Evolutionary conservation across 2,113 vertebrate species (phyloP).

Genomic region (Desmodus rotundus): DNA sequence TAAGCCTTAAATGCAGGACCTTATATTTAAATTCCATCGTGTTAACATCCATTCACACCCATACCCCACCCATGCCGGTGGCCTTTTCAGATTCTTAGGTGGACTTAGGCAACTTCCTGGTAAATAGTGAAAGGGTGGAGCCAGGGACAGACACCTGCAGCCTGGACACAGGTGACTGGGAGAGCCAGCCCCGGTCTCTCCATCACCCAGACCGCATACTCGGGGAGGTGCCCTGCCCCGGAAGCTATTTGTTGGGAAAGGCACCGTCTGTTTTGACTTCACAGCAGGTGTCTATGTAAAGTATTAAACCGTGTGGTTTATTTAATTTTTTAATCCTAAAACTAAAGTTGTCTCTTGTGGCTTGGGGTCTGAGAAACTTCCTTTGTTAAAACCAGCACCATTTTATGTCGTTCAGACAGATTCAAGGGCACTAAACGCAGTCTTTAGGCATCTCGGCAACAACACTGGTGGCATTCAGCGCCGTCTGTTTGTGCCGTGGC

Average conservation of each 20-base stretch:
- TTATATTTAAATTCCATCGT: neutral
- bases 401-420: neutral
- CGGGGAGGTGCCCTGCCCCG: neutral
- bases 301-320: neutral
- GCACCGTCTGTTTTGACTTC: neutral
- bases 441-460: neutral
- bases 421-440: neutral
- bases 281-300: neutral
- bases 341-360: neutral
- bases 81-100: neutral
- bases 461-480: neutral
- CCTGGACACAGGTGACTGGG: neutral
- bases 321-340: neutral
- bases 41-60: neutral
- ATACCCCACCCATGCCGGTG: neutral
- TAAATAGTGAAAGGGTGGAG: neutral
- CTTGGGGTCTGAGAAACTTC: neutral
- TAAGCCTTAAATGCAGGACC: neutral
- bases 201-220: neutral
- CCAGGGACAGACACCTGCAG: neutral
- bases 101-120: neutral
- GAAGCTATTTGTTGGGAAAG: neutral
- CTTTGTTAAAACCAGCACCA: neutral
- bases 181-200: too few species aligned
- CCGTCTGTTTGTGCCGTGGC: constrained; percentile 3